A percentile compares a stretch with the other conserved stretches of the same genome.
Evolutionary conservation across 1,140 invertebrate genomes (phyloP).

Genomic region (Brachionus asplanchnoidis): DNA sequence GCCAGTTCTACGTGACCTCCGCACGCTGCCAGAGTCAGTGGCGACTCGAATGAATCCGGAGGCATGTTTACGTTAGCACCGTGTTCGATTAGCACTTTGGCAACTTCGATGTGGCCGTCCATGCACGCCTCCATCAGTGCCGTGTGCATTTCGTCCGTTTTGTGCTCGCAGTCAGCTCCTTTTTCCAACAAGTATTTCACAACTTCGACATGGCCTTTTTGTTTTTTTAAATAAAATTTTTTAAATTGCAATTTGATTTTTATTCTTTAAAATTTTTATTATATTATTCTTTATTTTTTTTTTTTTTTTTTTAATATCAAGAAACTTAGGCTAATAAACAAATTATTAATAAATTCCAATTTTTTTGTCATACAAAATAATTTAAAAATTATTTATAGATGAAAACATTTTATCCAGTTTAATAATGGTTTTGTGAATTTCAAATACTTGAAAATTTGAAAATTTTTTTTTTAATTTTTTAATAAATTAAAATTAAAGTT

Average conservation of each 20-base stretch:
- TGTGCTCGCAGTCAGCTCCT: constrained; percentile 73
- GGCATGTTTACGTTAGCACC: constrained; percentile 71
- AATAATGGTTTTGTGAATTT: too few relatives aligned
- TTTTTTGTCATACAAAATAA: too few relatives aligned
- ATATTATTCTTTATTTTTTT: too few relatives aligned
- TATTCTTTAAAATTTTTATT: too few relatives aligned
- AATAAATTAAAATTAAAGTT: too few relatives aligned
- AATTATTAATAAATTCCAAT: too few relatives aligned
- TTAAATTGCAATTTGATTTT: background rate
- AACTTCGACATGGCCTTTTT: constrained; percentile 61
- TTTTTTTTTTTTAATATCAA: too few relatives aligned
- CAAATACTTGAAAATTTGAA: too few relatives aligned
- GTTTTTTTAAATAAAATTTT: background rate
- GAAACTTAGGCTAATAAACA: too few relatives aligned
- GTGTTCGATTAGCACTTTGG: constrained; percentile 57
- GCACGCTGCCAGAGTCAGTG: constrained; percentile 91
- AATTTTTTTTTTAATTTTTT: too few relatives aligned
- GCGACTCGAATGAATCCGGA: constrained; percentile 92
- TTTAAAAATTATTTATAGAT: too few relatives aligned
- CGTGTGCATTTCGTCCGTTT: constrained; percentile 91
- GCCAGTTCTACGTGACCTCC: constrained; percentile 95
- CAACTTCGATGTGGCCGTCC: constrained; percentile 79
- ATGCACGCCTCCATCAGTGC: constrained; percentile 98
- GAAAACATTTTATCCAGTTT: too few relatives aligned
- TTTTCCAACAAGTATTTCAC: constrained; percentile 60